Percentiles rank a stretch among this genome's conserved stretches.
phyloP scores from a whole-genome alignment of 1,140 invertebrate species.

The Drosophila triauraria region DNA sequence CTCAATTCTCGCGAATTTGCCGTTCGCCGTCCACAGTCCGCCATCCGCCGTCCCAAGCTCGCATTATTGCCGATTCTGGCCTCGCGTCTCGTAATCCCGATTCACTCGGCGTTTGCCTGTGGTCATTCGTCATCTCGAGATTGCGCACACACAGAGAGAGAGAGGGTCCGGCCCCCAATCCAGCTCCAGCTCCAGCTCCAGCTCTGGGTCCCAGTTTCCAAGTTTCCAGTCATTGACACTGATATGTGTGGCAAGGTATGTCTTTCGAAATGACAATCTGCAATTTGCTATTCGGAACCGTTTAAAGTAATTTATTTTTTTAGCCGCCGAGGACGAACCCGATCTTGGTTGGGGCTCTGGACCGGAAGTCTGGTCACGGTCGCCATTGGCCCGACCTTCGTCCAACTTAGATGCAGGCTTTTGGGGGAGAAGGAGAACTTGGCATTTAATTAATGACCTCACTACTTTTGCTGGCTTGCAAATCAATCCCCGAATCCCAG shows the following conservation, averaged over 20 bases:
- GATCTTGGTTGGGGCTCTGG: not conserved
- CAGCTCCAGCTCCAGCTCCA: not conserved
- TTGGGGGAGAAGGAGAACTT: conserved; percentile 1
- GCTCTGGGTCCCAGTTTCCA: conserved; percentile 4
- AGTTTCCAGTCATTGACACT: conserved; percentile 61
- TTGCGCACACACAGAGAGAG: conserved; percentile 37
- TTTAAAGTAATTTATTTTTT: conserved; percentile 81
- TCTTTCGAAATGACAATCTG: conserved; percentile 80
- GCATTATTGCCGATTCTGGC: conserved; percentile 73
- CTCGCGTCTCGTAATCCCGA: conserved; percentile 64
- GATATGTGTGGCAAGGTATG: conserved; percentile 78
- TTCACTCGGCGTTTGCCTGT: conserved; percentile 66
- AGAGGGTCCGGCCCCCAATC: conserved; percentile 21
- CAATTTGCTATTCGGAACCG: conserved; percentile 79
- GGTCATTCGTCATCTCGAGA: conserved; percentile 79
- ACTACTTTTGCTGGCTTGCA: conserved; percentile 27
- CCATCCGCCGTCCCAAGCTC: conserved; percentile 7
- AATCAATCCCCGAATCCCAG: conserved; percentile 48
- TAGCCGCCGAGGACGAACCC: conserved; percentile 7
- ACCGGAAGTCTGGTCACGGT: conserved; percentile 17
- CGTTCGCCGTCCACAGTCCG: not conserved
- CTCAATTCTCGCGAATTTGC: conserved; percentile 66
- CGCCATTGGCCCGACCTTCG: conserved; percentile 14
- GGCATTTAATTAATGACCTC: conserved; percentile 72
- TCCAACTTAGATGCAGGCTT: not conserved